Evolutionary conservation across 2,113 vertebrate species (phyloP).

Genomic region (Cyprinus carpio): DNA sequence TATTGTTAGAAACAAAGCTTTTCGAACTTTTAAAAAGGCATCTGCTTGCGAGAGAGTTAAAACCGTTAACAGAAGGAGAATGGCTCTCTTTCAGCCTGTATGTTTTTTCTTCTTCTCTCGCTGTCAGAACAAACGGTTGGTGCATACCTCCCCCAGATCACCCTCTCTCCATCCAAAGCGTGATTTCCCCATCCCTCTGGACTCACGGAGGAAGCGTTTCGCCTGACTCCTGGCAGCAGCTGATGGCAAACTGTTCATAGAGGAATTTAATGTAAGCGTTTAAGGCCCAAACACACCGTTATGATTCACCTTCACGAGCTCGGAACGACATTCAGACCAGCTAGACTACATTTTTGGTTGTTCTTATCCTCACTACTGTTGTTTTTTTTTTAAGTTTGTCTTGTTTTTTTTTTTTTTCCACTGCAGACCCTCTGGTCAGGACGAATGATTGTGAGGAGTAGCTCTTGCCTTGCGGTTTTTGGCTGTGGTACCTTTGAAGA

Average conservation of each 20-base stretch:
- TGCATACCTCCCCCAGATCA: slow-evolving; percentile 89
- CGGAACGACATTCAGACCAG: neutral
- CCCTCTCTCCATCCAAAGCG: slow-evolving; percentile 87
- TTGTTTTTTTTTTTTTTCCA: too few species aligned
- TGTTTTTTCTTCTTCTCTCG: slow-evolving; percentile 1
- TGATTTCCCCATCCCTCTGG: slow-evolving; percentile 87
- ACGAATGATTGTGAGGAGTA: too few species aligned
- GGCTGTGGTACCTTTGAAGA: slow-evolving; percentile 85
- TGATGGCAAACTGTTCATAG: slow-evolving; percentile 92
- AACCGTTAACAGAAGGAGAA: neutral
- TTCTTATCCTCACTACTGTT: neutral
- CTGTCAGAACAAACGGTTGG: slow-evolving; percentile 84
- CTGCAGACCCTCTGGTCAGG: too few species aligned
- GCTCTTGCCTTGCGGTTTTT: slow-evolving; percentile 86
- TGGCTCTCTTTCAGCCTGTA: neutral
- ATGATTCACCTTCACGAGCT: neutral
- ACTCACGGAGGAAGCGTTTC: slow-evolving; percentile 87
- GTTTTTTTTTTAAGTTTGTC: slow-evolving; percentile 29
- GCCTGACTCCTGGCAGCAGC: slow-evolving; percentile 89
- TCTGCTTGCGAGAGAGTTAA: neutral
- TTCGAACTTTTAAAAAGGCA: neutral
- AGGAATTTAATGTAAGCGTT: slow-evolving; percentile 90
- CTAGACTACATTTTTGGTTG: neutral
- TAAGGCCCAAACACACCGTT: neutral
- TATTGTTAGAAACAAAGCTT: neutral